Percentiles rank a stretch among this genome's conserved stretches.
Evolutionary conservation across 2,888 invertebrate genomes (phyloP).

Genomic region (Melanargia galathea): DNA sequence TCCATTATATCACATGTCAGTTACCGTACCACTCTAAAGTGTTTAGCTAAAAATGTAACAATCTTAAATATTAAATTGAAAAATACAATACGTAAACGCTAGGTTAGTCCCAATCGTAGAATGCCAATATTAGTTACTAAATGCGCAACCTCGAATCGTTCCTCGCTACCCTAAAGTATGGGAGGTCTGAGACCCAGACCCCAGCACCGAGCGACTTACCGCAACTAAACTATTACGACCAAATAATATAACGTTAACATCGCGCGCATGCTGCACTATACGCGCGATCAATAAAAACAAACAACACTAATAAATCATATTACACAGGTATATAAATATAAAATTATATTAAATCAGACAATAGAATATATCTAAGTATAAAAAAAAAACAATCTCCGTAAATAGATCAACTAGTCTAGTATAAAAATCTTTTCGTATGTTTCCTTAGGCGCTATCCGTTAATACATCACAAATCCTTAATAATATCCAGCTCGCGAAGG

Average conservation of each 20-base stretch:
- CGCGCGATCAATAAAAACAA: slow-evolving; percentile 80
- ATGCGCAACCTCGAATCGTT: slow-evolving; percentile 78
- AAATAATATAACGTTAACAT: slow-evolving; percentile 74
- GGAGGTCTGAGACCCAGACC: slow-evolving; percentile 75
- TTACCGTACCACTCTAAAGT: slow-evolving; percentile 83
- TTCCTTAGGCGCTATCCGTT: slow-evolving; percentile 83
- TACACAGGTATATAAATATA: slow-evolving; percentile 78
- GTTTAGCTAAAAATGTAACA: slow-evolving; percentile 83
- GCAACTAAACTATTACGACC: slow-evolving; percentile 74
- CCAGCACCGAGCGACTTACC: slow-evolving; percentile 67
- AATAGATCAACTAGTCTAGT: slow-evolving; percentile 82
- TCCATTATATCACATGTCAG: slow-evolving; percentile 83
- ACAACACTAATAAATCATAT: slow-evolving; percentile 82
- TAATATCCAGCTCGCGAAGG: slow-evolving; percentile 82
- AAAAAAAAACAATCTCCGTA: slow-evolving; percentile 83
- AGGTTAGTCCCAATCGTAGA: slow-evolving; percentile 84
- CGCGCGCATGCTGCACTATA: slow-evolving; percentile 58
- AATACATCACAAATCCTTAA: slow-evolving; percentile 83
- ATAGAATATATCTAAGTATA: slow-evolving; percentile 83
- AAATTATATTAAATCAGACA: slow-evolving; percentile 82
- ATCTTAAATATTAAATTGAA: slow-evolving; percentile 81
- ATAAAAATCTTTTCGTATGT: slow-evolving; percentile 83
- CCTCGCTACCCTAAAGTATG: slow-evolving; percentile 71
- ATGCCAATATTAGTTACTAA: slow-evolving; percentile 82
- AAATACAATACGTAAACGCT: slow-evolving; percentile 81